Evolutionary conservation across 2,888 invertebrate genomes (phyloP).

Genomic region (Cactoblastis cactorum): DNA sequence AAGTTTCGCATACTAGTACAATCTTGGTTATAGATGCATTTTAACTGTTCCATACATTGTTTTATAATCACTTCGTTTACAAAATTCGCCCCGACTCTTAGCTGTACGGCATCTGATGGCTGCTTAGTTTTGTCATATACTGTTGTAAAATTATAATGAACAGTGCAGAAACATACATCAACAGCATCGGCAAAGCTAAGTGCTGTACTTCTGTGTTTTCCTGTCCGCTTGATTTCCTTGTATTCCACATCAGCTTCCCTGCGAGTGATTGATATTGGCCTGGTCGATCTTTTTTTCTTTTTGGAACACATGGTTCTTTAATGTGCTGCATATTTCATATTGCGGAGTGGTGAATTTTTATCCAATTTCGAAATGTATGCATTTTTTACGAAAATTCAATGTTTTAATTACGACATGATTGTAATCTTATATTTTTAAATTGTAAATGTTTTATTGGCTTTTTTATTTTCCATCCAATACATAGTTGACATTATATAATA

Average conservation of each 20-base stretch:
- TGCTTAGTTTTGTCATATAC: constrained; percentile 18
- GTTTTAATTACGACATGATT: constrained; percentile 8
- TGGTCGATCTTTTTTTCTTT: neutral
- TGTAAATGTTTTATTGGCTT: constrained; percentile 4
- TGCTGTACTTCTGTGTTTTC: constrained; percentile 15
- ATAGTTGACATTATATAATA: too few species aligned
- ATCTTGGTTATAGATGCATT: constrained; percentile 6
- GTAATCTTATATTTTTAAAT: constrained; percentile 17
- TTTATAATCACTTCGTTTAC: neutral
- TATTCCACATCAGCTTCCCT: constrained; percentile 24
- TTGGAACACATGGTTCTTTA: neutral
- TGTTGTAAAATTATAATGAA: constrained; percentile 20
- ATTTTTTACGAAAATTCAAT: neutral
- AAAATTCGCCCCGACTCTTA: neutral
- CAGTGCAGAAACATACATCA: constrained; percentile 25
- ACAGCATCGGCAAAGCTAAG: constrained; percentile 18
- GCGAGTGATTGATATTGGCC: constrained; percentile 19
- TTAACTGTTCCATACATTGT: constrained; percentile 9
- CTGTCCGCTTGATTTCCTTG: constrained; percentile 14
- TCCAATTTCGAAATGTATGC: neutral
- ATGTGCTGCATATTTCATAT: neutral
- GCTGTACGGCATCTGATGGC: constrained; percentile 14
- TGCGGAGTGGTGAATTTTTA: neutral
- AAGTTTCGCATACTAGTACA: constrained; percentile 4
- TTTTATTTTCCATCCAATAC: neutral